These are phyloP conservation scores for Cynopterus sphinx DNA, from an alignment of 2,797 vertebrate species.

Conservation along the genomic window DNA sequence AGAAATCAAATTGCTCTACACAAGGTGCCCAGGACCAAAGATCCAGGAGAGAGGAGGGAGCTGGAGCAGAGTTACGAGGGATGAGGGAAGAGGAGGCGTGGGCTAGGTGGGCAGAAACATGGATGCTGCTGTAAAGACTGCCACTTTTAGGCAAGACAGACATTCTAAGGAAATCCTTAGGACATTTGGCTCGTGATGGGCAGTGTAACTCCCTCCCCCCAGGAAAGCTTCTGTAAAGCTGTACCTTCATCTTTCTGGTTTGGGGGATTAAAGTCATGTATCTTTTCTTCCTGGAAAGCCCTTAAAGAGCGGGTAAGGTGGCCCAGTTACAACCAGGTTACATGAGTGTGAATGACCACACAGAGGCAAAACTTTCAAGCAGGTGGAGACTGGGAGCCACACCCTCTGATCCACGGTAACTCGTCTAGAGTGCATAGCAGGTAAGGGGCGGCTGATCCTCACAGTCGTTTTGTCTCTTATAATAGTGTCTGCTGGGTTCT, in stretches of 20 bases:
- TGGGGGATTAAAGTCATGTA: not conserved
- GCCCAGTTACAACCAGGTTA: not conserved
- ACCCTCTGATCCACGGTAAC: not conserved
- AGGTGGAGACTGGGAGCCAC: not conserved
- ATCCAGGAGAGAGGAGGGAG: not conserved
- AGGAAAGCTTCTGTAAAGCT: not conserved
- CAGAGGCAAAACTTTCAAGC: not conserved
- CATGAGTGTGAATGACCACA: not conserved
- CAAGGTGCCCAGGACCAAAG: not conserved
- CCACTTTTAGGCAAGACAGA: not conserved
- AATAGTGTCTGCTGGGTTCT: not conserved
- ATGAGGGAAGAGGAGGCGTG: accelerated
- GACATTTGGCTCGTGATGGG: not conserved
- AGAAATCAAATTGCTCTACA: not conserved
- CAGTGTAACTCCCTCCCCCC: not conserved
- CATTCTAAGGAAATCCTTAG: not conserved
- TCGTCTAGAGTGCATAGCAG: not conserved
- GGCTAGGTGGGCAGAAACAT: not conserved
- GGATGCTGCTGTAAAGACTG: accelerated
- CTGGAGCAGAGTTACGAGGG: not conserved
- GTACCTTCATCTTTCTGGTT: not conserved
- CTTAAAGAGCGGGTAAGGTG: not conserved
- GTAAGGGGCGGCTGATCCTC: not conserved
- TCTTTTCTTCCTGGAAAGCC: not conserved
- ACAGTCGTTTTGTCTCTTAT: not conserved